These are phyloP conservation scores for Yponomeuta evonymella DNA, from an alignment of 2,888 invertebrate species.

Conservation along the genomic window DNA sequence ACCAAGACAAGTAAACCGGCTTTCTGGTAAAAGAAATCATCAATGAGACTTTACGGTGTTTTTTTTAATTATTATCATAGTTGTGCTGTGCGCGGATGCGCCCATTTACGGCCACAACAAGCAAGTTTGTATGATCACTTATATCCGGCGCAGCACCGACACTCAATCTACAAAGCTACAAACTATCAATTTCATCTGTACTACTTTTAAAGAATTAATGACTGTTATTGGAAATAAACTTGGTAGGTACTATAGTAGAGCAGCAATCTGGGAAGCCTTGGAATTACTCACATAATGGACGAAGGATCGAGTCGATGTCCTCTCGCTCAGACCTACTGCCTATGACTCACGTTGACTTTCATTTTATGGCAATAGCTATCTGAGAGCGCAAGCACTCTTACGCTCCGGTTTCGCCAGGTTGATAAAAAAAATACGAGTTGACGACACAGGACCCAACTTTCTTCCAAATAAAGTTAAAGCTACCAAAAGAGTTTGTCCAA, in stretches of 20 bases:
- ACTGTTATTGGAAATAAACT: not conserved
- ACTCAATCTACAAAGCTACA: not conserved
- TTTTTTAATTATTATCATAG: conserved; percentile 35
- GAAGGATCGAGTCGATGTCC: conserved; percentile 12
- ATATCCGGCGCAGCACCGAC: conserved; percentile 27
- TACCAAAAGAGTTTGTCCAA: not conserved
- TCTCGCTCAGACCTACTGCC: conserved; percentile 2
- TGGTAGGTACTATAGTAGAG: not conserved
- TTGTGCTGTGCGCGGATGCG: conserved; percentile 29
- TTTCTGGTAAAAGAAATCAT: conserved; percentile 32
- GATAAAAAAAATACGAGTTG: not conserved
- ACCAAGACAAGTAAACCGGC: conserved; percentile 21
- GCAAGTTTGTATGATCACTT: conserved; percentile 17
- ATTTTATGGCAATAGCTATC: not conserved
- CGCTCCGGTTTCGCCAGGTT: not conserved
- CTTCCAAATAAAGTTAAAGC: not conserved
- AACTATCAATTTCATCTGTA: no score
- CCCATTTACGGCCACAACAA: conserved; percentile 26
- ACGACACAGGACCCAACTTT: not conserved
- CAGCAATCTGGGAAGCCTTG: not conserved
- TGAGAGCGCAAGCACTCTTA: not conserved
- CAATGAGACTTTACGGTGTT: conserved; percentile 28
- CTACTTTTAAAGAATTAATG: no score
- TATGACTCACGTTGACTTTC: conserved; percentile 13
- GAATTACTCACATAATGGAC: conserved; percentile 6